Conservation (phyloP, 2,113 vertebrate genomes). For the Hypanus sabinus region DNA sequence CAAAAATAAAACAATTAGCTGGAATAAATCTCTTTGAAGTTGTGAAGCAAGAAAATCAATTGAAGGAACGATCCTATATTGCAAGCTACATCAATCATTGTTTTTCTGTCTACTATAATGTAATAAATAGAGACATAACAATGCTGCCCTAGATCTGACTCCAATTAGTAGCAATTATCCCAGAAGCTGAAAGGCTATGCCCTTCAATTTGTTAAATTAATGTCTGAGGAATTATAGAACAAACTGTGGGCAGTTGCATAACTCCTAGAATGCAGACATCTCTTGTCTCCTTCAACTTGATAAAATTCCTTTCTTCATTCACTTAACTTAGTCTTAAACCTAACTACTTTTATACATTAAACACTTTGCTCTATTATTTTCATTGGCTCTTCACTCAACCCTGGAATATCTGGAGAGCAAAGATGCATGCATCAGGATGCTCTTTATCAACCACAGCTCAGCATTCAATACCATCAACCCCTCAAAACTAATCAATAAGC, state of each 20-base stretch:
- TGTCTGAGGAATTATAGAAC: background rate
- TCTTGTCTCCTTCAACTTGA: background rate
- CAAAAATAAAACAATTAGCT: no score
- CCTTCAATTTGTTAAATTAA: background rate
- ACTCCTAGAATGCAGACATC: background rate
- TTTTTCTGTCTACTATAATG: background rate
- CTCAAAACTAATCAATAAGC: no score
- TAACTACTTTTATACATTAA: background rate
- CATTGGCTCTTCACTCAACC: no score
- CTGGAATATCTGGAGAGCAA: no score
- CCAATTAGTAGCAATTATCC: background rate
- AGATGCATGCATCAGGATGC: no score
- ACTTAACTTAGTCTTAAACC: background rate
- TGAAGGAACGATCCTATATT: background rate
- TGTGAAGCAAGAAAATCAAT: no score
- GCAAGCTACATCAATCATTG: background rate
- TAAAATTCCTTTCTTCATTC: background rate
- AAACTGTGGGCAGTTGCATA: conserved; percentile 10
- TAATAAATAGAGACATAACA: background rate
- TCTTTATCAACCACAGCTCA: no score
- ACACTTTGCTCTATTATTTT: background rate
- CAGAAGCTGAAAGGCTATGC: background rate
- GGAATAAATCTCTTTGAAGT: no score
- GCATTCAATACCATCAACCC: no score
- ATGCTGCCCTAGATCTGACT: background rate